Conservation (phyloP, 2,888 invertebrate genomes). For the Boloria selene region DNA sequence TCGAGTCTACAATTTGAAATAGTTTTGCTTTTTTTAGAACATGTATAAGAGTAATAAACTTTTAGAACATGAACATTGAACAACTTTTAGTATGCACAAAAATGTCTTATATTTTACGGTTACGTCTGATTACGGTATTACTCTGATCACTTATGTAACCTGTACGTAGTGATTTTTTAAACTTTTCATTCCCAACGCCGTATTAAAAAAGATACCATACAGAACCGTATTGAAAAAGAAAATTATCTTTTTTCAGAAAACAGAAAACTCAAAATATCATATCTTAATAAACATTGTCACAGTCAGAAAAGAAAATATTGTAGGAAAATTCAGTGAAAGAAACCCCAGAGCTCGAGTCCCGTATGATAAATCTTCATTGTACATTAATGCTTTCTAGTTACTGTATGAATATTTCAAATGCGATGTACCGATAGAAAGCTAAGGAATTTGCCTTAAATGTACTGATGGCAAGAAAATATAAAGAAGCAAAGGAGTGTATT, state of each 20-base stretch:
- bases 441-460: constrained; percentile 65
- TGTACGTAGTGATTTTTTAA: no score
- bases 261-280: constrained; percentile 10
- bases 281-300: constrained; percentile 12
- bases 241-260: no score
- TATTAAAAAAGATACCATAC: not conserved
- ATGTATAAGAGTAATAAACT: no score
- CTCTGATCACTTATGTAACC: no score
- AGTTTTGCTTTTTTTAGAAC: no score
- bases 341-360: constrained; percentile 20
- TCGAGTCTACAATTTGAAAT: no score
- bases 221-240: no score
- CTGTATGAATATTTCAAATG: constrained; percentile 80
- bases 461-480: constrained; percentile 52
- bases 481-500: not conserved
- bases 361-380: constrained; percentile 64
- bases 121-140: no score
- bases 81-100: no score
- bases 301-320: constrained; percentile 20
- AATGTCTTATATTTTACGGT: no score
- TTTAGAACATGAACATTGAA: no score
- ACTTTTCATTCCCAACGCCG: no score
- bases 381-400: constrained; percentile 73
- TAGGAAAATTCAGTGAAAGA: constrained; percentile 24
- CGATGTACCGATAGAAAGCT: constrained; percentile 72